These are phyloP conservation scores for Heterohyrax brucei DNA, from an alignment of 2,797 vertebrate species.

Conservation along the genomic window DNA sequence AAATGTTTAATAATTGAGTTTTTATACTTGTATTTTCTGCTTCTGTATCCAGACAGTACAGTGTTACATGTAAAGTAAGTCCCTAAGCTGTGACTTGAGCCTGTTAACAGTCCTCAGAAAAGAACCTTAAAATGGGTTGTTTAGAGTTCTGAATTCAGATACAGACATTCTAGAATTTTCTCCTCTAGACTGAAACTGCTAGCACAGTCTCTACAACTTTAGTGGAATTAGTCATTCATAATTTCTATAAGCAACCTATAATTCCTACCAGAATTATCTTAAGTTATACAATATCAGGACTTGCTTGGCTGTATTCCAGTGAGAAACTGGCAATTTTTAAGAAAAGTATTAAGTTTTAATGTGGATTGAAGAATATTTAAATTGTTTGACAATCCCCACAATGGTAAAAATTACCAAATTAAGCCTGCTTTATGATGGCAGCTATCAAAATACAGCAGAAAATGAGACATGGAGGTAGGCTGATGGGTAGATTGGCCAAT, in stretches of 20 bases:
- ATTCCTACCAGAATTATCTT: constrained; percentile 2
- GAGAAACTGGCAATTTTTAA: neutral
- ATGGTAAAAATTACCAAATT: neutral
- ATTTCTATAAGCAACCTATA: neutral
- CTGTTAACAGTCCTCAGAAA: constrained; percentile 44
- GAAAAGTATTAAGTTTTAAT: neutral
- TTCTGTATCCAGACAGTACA: neutral
- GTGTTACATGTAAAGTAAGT: neutral
- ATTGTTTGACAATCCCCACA: neutral
- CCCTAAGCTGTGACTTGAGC: constrained; percentile 16
- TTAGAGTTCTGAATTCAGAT: constrained; percentile 14
- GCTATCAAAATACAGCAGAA: neutral
- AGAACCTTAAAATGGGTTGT: constrained; percentile 39
- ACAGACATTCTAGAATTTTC: neutral
- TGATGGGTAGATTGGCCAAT: too few relatives aligned
- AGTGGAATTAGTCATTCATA: neutral
- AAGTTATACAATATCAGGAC: neutral
- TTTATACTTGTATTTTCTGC: neutral
- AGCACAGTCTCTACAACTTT: neutral
- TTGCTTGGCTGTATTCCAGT: neutral
- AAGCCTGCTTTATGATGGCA: neutral
- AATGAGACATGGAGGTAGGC: too few relatives aligned
- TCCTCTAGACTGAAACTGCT: neutral
- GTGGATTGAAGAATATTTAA: neutral
- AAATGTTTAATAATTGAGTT: neutral